Evolutionary conservation across 2,797 vertebrate species (phyloP), one percentile per base, ranked within the genome.

Genomic region (Helarctos malayanus): DNA sequence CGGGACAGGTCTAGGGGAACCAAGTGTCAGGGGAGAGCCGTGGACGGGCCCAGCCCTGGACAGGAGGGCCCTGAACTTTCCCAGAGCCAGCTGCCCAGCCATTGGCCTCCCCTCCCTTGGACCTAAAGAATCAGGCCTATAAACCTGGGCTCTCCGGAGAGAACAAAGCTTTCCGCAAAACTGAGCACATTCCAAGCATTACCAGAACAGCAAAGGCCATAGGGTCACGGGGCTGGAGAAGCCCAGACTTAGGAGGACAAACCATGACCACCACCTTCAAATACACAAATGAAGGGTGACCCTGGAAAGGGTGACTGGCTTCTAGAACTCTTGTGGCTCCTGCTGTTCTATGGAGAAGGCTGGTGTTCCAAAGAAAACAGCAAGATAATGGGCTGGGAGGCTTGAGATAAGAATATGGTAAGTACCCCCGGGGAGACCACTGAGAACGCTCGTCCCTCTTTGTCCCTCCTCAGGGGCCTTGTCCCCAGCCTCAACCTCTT

Each of bases 1-100:
- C 99, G 99, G 0, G 99, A 99, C 94, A 99, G 98, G 98, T 99
- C 99, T 99, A 98, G 27, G 56, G 61, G 5, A 85, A 91, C 25
- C 56, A 78, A 80, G 23, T 54, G 23, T 82, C 11, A 41, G 21
- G 32, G 23, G 57, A 91, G 71, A 89, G 83, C 68, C 87, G 4
- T 38, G 41, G 47, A 93, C 81, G 59, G 63, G 49, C 38, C 59
- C 65, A 49, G 59, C n/a, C 78, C 78, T 38, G 32, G 65, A 93
- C 52, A 92, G 47, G 23, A 89, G 52, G 76, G 59, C 76, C 73
- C 27, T 69, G 73, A 78, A 47, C 69, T 73, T 47, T 76, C 54
- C 75, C 54, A 45, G 29, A 73, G 19, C 52, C 49, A 54, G 68
- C 15, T 75, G 38, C 52, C 87, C 12, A 78, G 85, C 38, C 47